Percentiles rank a stretch among this genome's conserved stretches.
phyloP scores from a whole-genome alignment of 2,797 vertebrate species.

The Hippoglossus hippoglossus region DNA sequence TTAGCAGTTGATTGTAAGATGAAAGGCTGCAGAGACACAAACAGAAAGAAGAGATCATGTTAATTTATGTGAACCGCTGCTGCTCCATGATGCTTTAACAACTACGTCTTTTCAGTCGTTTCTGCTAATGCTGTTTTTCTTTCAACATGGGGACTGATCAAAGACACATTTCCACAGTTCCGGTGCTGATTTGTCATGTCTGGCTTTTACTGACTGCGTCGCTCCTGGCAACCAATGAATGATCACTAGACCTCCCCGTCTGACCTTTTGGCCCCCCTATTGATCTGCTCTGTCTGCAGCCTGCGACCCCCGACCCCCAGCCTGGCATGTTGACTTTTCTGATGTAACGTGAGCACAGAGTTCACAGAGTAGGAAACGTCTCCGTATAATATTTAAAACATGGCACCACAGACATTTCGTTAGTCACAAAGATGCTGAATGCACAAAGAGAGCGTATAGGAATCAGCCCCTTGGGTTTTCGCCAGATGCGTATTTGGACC shows the following conservation, averaged over 20 bases:
- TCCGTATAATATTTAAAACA: not conserved
- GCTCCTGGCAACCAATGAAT: constrained; percentile 73
- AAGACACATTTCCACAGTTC: constrained; percentile 44
- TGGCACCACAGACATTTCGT: constrained; percentile 52
- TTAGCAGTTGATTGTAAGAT: constrained; percentile 60
- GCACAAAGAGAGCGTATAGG: constrained; percentile 42
- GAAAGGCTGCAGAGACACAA: constrained; percentile 77
- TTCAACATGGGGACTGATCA: constrained; percentile 30
- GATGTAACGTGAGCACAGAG: constrained; percentile 60
- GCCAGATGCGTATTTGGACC: constrained; percentile 27
- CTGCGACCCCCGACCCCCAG: constrained; percentile 71
- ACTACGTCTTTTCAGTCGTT: constrained; percentile 11
- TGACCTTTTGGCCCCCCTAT: constrained; percentile 77
- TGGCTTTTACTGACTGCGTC: constrained; percentile 62
- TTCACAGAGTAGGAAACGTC: constrained; percentile 26
- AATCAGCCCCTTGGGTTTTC: constrained; percentile 53
- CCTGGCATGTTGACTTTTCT: constrained; percentile 64
- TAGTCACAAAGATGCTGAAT: constrained; percentile 43
- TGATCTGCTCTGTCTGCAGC: constrained; percentile 80
- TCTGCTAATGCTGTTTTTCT: constrained; percentile 16
- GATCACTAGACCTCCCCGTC: constrained; percentile 59
- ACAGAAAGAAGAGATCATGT: constrained; percentile 59
- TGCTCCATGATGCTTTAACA: constrained; percentile 8
- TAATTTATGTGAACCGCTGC: constrained; percentile 58
- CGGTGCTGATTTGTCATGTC: constrained; percentile 58